These are phyloP conservation scores for Gopherus evgoodei DNA, from an alignment of 2,113 vertebrate species.

Conservation along the genomic window DNA sequence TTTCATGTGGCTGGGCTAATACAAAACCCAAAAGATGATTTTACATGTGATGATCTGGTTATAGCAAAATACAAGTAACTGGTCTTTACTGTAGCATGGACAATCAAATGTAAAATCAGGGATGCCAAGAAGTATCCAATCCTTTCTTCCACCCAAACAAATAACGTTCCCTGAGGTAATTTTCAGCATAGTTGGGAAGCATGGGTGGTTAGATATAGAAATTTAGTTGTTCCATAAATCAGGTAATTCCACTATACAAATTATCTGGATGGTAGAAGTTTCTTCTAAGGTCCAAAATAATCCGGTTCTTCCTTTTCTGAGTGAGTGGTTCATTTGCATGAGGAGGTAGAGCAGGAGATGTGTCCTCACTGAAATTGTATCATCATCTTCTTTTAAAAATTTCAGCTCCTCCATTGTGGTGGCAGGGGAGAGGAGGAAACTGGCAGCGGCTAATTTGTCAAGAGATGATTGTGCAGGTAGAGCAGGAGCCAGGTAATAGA, in stretches of 20 bases:
- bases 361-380: fast-evolving
- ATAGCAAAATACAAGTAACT: fast-evolving
- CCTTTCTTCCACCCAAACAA: background rate
- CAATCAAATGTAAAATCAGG: background rate
- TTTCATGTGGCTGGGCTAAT: background rate
- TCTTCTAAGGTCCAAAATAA: background rate
- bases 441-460: background rate
- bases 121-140: background rate
- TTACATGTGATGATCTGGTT: background rate
- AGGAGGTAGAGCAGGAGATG: fast-evolving
- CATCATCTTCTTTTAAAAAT: background rate
- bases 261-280: background rate
- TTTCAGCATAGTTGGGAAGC: background rate
- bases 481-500: fast-evolving
- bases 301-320: background rate
- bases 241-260: background rate
- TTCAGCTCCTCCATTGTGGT: background rate
- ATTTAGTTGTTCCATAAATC: background rate
- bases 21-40: background rate
- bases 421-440: background rate
- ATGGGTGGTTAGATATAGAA: background rate
- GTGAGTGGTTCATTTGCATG: background rate
- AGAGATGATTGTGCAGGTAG: background rate
- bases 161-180: background rate
- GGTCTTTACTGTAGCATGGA: fast-evolving